Percentiles rank a stretch among this genome's conserved stretches.
Evolutionary conservation across 2,888 invertebrate genomes (phyloP).

Genomic region (Sinodicranocentrus sp.): DNA sequence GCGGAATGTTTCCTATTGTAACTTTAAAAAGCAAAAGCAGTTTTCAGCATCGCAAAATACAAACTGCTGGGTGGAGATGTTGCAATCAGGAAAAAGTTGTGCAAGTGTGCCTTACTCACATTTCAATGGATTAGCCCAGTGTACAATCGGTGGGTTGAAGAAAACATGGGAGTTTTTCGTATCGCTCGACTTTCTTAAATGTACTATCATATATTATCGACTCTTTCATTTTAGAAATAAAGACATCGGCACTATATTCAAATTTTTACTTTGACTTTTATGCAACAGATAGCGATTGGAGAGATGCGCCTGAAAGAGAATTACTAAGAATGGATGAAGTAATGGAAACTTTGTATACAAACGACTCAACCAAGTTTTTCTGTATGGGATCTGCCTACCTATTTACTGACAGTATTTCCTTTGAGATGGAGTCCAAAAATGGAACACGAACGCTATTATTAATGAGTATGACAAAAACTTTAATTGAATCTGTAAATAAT

Average conservation of each 20-base stretch:
- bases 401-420: conserved; percentile 51
- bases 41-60: conserved; percentile 4
- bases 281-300: conserved; percentile 43
- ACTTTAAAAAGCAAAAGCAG: conserved; percentile 62
- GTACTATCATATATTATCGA: no score
- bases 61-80: conserved; percentile 8
- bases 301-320: conserved; percentile 21
- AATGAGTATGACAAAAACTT: not conserved
- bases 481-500: not conserved
- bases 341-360: conserved; percentile 36
- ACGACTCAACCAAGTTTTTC: conserved; percentile 30
- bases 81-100: not conserved
- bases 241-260: not conserved
- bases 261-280: not conserved
- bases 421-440: conserved; percentile 54
- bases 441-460: conserved; percentile 1
- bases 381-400: conserved; percentile 44
- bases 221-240: no score
- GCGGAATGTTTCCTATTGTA: conserved; percentile 24
- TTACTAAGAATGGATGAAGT: conserved; percentile 57
- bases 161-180: conserved; percentile 50
- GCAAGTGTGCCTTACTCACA: conserved; percentile 47
- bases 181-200: conserved; percentile 37
- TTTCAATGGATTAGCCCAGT: conserved; percentile 46
- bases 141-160: conserved; percentile 16